These are phyloP conservation scores for Cephalophus harveyi DNA, from an alignment of 2,113 vertebrate species.

Conservation along the genomic window DNA sequence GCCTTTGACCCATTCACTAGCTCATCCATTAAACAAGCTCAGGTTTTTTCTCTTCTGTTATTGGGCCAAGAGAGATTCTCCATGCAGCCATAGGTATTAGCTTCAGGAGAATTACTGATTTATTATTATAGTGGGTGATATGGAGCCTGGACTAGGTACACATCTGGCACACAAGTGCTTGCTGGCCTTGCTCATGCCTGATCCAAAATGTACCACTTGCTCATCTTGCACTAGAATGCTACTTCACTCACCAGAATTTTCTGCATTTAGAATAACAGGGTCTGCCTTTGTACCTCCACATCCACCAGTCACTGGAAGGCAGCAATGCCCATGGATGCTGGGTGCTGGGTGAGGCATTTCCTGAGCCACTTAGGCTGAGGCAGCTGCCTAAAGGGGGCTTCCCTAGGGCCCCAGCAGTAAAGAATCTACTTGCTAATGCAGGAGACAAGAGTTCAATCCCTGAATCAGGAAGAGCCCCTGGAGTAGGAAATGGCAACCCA, in stretches of 20 bases:
- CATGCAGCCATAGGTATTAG: not conserved
- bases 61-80: not conserved
- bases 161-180: not conserved
- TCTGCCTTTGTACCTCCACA: not conserved
- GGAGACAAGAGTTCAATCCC: not conserved
- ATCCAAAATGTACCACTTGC: not conserved
- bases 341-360: not conserved
- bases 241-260: not conserved
- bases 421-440: not conserved
- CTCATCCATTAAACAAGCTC: not conserved
- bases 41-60: not conserved
- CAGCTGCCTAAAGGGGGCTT: not conserved
- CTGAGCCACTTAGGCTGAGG: not conserved
- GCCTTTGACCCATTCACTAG: not conserved
- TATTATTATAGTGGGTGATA: not conserved
- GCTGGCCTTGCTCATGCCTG: not conserved
- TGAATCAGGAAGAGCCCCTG: not conserved
- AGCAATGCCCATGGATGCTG: not conserved
- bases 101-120: not conserved
- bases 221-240: not conserved
- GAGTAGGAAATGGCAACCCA: not conserved
- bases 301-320: not conserved
- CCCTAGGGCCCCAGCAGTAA: not conserved
- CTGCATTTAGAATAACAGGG: not conserved
- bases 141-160: not conserved